phyloP scores from a whole-genome alignment of 2,888 invertebrate genomes.

The Tachina grossa region DNA sequence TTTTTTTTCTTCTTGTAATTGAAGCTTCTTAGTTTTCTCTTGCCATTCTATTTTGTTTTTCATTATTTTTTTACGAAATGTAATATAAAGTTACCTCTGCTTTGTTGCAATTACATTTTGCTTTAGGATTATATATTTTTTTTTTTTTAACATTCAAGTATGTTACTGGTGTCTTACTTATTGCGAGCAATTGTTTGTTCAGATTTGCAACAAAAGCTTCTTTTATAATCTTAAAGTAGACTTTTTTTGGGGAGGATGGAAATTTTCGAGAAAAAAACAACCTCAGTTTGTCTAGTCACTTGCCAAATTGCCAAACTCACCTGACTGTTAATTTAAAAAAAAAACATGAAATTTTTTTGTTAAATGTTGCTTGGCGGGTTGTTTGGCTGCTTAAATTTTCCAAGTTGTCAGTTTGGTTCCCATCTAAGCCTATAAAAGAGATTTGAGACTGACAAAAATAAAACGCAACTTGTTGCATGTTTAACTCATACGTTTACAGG shows the following conservation, averaged over 20 bases:
- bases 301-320: conserved; percentile 69
- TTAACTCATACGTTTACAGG: conserved; percentile 20
- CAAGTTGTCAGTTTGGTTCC: conserved; percentile 46
- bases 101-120: conserved; percentile 19
- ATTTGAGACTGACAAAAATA: conserved; percentile 44
- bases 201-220: conserved; percentile 7
- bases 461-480: conserved; percentile 63
- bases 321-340: conserved; percentile 42
- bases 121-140: conserved; percentile 7
- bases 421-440: conserved; percentile 53
- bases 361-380: conserved; percentile 50
- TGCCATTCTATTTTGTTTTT: neutral
- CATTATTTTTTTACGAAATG: no score
- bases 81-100: conserved; percentile 23
- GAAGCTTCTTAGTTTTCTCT: neutral
- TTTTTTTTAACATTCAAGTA: conserved; percentile 32
- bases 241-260: neutral
- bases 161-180: conserved; percentile 61
- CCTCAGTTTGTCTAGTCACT: conserved; percentile 60
- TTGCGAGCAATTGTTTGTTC: conserved; percentile 23
- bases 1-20: neutral
- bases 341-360: conserved; percentile 14
- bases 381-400: conserved; percentile 35
- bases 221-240: conserved; percentile 23
- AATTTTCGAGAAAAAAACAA: conserved; percentile 37